phyloP scores from a whole-genome alignment of 2,888 invertebrate genomes.

The Pseudococcus jackbeardsleyi region DNA sequence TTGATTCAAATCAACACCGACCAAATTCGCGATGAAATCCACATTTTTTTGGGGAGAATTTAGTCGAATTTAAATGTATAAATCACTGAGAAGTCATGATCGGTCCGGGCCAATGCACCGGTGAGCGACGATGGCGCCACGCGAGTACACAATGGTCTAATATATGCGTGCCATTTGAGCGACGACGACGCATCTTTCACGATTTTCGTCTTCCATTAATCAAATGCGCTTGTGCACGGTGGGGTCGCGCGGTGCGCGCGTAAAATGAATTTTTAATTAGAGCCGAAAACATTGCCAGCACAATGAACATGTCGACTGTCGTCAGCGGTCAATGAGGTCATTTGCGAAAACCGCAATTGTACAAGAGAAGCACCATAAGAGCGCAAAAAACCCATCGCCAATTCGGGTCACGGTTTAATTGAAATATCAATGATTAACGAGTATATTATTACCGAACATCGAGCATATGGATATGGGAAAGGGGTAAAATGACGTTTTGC shows the following conservation, averaged over 20 bases:
- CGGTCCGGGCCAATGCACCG: background rate
- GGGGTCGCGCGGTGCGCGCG: slow-evolving; percentile 1
- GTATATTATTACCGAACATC: slow-evolving; percentile 1
- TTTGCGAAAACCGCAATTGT: slow-evolving; percentile 43
- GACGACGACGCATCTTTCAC: slow-evolving; percentile 18
- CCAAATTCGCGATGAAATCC: background rate
- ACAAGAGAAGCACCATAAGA: background rate
- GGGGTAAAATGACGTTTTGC: background rate
- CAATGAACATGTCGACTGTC: slow-evolving; percentile 24
- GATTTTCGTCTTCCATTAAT: slow-evolving; percentile 18
- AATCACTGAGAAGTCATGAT: background rate
- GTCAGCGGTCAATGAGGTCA: slow-evolving; percentile 45
- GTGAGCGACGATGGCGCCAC: background rate
- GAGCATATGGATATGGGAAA: background rate
- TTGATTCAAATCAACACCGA: background rate
- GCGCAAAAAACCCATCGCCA: slow-evolving; percentile 13
- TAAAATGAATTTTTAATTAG: slow-evolving; percentile 43
- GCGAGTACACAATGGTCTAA: background rate
- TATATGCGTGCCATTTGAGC: slow-evolving; percentile 33
- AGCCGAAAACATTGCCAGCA: slow-evolving; percentile 35
- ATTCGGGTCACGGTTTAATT: slow-evolving; percentile 62
- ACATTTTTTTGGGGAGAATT: background rate
- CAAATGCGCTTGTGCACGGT: slow-evolving; percentile 8
- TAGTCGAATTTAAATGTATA: background rate
- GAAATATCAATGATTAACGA: slow-evolving; percentile 62